A percentile compares a stretch with the other conserved stretches of the same genome.
These are phyloP conservation scores for Bucorvus abyssinicus DNA, from an alignment of 2,797 vertebrate species.

Conservation along the genomic window DNA sequence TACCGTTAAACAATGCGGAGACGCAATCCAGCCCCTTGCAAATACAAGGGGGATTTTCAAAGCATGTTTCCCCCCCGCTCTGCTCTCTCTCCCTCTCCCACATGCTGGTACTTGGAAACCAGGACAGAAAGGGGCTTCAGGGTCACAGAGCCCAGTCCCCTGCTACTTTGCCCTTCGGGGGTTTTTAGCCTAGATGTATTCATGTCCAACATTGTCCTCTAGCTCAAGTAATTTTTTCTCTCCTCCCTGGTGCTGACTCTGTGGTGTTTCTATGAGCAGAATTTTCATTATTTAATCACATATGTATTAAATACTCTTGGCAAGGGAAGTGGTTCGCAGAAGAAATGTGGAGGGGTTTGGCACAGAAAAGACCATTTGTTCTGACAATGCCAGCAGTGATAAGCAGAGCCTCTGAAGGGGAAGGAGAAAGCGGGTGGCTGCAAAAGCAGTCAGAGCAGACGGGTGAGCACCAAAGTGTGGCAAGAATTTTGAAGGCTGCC, in stretches of 20 bases:
- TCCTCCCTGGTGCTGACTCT: background rate
- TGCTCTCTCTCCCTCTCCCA: background rate
- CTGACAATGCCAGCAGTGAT: background rate
- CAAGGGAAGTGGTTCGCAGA: background rate
- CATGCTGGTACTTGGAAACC: background rate
- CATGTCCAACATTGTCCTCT: background rate
- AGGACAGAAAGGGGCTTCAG: background rate
- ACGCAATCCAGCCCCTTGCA: background rate
- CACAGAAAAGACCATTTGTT: background rate
- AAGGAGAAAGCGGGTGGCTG: background rate
- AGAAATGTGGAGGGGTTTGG: background rate
- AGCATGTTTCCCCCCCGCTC: background rate
- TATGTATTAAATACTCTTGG: background rate
- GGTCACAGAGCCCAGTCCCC: background rate
- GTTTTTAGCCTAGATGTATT: background rate
- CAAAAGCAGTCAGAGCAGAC: background rate
- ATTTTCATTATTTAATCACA: background rate
- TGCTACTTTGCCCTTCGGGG: background rate
- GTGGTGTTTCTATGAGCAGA: background rate
- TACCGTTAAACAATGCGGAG: background rate
- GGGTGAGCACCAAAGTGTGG: background rate
- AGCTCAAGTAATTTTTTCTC: background rate
- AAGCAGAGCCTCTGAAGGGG: background rate
- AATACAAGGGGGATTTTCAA: background rate
- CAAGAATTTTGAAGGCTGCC: background rate